phyloP scores from a whole-genome alignment of 2,113 vertebrate genomes.

The Anarrhichthys ocellatus region DNA sequence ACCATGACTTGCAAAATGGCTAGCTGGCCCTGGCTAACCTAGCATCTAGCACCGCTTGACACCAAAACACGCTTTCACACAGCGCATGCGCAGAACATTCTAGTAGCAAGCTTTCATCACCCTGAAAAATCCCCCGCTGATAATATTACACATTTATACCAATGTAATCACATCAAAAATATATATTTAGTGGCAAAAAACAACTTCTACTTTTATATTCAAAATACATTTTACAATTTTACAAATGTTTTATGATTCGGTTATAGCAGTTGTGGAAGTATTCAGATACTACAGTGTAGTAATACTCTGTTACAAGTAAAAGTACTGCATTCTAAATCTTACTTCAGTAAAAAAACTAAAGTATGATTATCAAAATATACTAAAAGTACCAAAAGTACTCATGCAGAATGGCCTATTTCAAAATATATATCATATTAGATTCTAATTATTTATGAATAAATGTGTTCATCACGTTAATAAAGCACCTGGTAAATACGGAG shows the following conservation, averaged over 20 bases:
- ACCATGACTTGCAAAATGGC: conserved; percentile 88
- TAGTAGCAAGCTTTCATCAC: conserved; percentile 78
- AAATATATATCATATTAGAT: neutral
- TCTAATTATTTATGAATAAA: no score
- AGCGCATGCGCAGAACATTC: conserved; percentile 88
- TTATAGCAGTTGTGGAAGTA: neutral
- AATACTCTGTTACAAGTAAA: no score
- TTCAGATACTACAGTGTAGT: neutral
- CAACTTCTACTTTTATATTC: neutral
- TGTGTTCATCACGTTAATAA: no score
- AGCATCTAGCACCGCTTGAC: conserved; percentile 72
- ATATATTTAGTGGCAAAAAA: neutral
- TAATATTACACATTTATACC: neutral
- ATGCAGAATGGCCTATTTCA: neutral
- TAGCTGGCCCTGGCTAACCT: conserved; percentile 80
- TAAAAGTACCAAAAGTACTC: neutral
- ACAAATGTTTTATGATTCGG: neutral
- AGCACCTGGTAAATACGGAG: no score
- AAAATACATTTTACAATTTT: neutral
- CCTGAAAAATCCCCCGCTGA: conserved; percentile 50
- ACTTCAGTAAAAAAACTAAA: neutral
- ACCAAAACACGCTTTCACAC: conserved; percentile 78
- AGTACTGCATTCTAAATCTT: no score
- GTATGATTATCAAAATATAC: no score
- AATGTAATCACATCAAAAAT: neutral